phyloP scores from a whole-genome alignment of 1,140 invertebrate species.

The Solenopsis fugax region DNA sequence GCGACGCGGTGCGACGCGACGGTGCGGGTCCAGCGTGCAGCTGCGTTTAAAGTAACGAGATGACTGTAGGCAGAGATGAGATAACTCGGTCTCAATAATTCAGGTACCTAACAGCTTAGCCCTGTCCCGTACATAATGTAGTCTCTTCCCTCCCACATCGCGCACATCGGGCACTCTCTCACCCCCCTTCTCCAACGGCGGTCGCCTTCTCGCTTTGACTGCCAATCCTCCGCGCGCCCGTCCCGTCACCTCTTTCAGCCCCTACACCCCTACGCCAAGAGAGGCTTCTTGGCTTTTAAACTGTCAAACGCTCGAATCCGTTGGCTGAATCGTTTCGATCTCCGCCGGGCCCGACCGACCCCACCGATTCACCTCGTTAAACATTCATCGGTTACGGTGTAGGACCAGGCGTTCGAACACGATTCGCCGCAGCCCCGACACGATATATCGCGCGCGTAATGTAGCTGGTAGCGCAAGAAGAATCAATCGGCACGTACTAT shows the following conservation, averaged over 20 bases:
- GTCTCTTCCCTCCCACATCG: slow-evolving; percentile 80
- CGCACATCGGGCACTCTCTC: slow-evolving; percentile 58
- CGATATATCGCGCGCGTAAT: slow-evolving; percentile 51
- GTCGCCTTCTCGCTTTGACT: slow-evolving; percentile 72
- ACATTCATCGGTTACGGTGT: slow-evolving; percentile 84
- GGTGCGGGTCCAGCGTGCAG: slow-evolving; percentile 76
- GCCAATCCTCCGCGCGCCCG: slow-evolving; percentile 49
- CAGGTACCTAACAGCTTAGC: slow-evolving; percentile 86
- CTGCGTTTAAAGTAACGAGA: slow-evolving; percentile 86
- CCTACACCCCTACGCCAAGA: slow-evolving; percentile 36
- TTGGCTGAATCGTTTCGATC: slow-evolving; percentile 81
- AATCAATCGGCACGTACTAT: slow-evolving; percentile 20
- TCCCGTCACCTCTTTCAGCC: slow-evolving; percentile 58
- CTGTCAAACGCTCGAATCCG: slow-evolving; percentile 82
- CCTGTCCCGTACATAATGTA: slow-evolving; percentile 87
- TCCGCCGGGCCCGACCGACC: slow-evolving; percentile 44
- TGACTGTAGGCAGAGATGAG: slow-evolving; percentile 85
- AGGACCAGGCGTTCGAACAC: slow-evolving; percentile 84
- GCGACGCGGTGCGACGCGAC: neutral
- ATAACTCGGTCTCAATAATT: slow-evolving; percentile 86
- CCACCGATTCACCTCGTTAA: slow-evolving; percentile 80
- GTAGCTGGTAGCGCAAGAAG: neutral
- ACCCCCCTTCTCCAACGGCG: slow-evolving; percentile 53
- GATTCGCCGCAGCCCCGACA: slow-evolving; percentile 55
- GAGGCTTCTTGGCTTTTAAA: slow-evolving; percentile 85